phyloP scores from a whole-genome alignment of 2,888 invertebrate genomes.

The Apodemia zela region DNA sequence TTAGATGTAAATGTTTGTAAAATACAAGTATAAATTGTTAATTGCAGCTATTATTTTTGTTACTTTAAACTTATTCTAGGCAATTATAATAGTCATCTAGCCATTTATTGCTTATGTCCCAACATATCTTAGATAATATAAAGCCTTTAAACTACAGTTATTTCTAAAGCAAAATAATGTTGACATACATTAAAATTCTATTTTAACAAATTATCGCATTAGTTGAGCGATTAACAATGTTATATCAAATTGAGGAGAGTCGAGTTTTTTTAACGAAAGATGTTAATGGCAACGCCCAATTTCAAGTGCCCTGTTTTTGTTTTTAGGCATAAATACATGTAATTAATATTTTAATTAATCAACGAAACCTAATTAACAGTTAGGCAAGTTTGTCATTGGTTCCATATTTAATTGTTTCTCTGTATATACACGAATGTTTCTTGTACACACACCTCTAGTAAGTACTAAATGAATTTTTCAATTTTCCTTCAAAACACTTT shows the following conservation, averaged over 20 bases:
- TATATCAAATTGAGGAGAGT: neutral
- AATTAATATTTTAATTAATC: neutral
- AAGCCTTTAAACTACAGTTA: too few relatives aligned
- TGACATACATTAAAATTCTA: neutral
- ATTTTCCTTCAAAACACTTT: too few relatives aligned
- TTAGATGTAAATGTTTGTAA: conserved; percentile 1
- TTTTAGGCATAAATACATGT: neutral
- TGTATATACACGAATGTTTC: too few relatives aligned
- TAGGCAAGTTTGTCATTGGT: too few relatives aligned
- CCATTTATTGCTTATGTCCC: neutral
- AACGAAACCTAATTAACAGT: too few relatives aligned
- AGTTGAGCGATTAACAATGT: neutral
- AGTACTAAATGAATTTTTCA: too few relatives aligned
- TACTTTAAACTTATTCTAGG: neutral
- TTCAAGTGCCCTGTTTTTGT: neutral
- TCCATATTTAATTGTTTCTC: too few relatives aligned
- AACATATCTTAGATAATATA: too few relatives aligned
- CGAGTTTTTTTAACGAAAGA: neutral
- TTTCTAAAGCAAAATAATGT: too few relatives aligned
- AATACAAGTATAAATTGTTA: conserved; percentile 1
- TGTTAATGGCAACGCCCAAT: neutral
- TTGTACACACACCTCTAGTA: too few relatives aligned
- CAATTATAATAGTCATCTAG: neutral
- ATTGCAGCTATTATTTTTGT: conserved; percentile 8
- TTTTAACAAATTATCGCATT: neutral